Base-by-base conservation (phyloP, 2,888 invertebrate genomes). In the Zonitis immaculata region DNA sequence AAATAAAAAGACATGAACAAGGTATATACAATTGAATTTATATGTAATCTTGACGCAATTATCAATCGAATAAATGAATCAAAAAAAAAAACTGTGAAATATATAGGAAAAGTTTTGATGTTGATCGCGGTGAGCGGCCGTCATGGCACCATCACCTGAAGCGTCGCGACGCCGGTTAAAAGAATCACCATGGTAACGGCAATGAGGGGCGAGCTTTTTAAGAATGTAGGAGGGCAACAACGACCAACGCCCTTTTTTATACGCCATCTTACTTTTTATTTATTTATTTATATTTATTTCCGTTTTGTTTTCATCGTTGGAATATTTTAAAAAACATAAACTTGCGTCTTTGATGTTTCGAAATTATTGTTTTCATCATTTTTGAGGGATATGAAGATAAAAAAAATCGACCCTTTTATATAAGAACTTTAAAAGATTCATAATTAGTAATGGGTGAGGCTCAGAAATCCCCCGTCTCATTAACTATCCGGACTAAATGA, bases 231-330 rank as follows among this genome's bases (percentile, higher is more conserved):
- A 67, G 68, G 66, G 65, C 61, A 62, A 57, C 59, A 47, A 39
- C 60, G 62, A 67, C 70, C 67, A 67, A 67, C 69, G 69, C 70
- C 69, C 69, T 70, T 68, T 69, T 69, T 68, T 68, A n/a, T n/a
- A 63, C 70, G 70, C 70, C 69, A 70, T 69, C 69, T 69, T 70
- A 67, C 66, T 68, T 69, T 69, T 68, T 66, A 60, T 58, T 58
- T 56, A n/a, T n/a, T n/a, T n/a, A n/a, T n/a, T n/a, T n/a, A n/a
- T n/a, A n/a, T n/a, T n/a, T n/a, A n/a, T n/a, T n/a, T n/a, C n/a
- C n/a, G n/a, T n/a, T n/a, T n/a, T n/a, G n/a, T n/a, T n/a, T n/a
- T n/a, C n/a, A n/a, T n/a, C n/a, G n/a, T n/a, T n/a, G n/a, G n/a
- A n/a, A n/a, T n/a, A n/a, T n/a, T n/a, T n/a, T n/a, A n/a, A n/a